Evolutionary conservation across 2,797 vertebrate genomes (phyloP).

Genomic region (Podarcis lilfordi): DNA sequence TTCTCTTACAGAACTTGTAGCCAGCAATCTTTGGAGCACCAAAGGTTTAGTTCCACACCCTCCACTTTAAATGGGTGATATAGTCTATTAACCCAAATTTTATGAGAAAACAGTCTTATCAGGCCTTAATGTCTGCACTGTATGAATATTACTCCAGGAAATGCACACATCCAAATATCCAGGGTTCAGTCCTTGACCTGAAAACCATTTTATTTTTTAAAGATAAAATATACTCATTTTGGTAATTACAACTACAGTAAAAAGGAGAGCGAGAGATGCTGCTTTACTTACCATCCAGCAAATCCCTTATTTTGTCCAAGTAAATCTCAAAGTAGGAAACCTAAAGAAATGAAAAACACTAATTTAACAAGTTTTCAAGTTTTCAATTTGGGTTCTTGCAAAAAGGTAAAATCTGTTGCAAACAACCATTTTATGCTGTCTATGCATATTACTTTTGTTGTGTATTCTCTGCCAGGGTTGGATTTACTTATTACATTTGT

Average conservation of each 20-base stretch:
- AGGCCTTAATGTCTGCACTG: not conserved
- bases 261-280: conserved; percentile 8
- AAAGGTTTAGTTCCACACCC: too few relatives aligned
- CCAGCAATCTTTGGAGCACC: too few relatives aligned
- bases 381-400: not conserved
- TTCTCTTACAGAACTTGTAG: too few relatives aligned
- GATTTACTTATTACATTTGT: not conserved
- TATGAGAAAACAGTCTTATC: not conserved
- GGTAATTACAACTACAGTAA: not conserved
- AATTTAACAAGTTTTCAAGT: conserved; percentile 18
- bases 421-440: not conserved
- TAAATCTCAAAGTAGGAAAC: conserved; percentile 98
- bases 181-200: not conserved
- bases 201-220: not conserved
- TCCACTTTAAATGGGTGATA: too few relatives aligned
- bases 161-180: not conserved
- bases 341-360: conserved; percentile 74
- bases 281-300: conserved; percentile 87
- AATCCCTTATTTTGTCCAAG: conserved; percentile 94
- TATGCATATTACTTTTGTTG: not conserved
- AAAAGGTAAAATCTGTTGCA: not conserved
- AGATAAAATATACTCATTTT: not conserved
- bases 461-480: not conserved
- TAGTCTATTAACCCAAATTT: not conserved
- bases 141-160: not conserved